These are phyloP conservation scores for Drosophila yakuba DNA, from an alignment of 1,140 invertebrate genomes.

Conservation along the genomic window DNA sequence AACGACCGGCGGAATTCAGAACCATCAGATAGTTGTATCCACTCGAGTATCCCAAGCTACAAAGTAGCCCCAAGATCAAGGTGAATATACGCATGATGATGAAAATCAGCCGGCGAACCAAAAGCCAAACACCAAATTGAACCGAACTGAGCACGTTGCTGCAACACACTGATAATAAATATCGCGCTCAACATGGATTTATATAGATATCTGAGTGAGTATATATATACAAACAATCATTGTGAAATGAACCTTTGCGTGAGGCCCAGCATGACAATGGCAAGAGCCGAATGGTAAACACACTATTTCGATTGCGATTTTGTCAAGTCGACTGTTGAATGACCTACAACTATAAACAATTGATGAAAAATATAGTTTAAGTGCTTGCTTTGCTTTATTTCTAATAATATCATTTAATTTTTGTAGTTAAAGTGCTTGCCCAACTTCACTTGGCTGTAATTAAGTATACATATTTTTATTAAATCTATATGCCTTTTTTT, in stretches of 20 bases:
- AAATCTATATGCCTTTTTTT: too few species aligned
- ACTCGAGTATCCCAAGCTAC: slow-evolving; percentile 5
- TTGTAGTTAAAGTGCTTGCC: too few species aligned
- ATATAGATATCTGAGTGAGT: slow-evolving; percentile 7
- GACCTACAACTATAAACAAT: not conserved
- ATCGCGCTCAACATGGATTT: not conserved
- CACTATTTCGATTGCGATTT: not conserved
- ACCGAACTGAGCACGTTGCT: slow-evolving; percentile 6
- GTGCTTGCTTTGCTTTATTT: too few species aligned
- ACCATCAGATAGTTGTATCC: slow-evolving; percentile 81
- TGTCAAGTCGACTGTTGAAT: not conserved
- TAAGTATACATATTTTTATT: too few species aligned
- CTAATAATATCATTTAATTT: too few species aligned
- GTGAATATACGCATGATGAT: slow-evolving; percentile 15
- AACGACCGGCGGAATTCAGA: slow-evolving; percentile 85
- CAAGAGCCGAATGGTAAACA: slow-evolving; percentile 20
- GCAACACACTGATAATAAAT: slow-evolving; percentile 18
- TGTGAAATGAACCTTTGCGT: slow-evolving; percentile 30
- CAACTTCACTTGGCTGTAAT: too few species aligned
- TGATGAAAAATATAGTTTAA: too few species aligned
- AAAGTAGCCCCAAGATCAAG: slow-evolving; percentile 23
- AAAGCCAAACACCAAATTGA: not conserved
- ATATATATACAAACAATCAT: slow-evolving; percentile 4
- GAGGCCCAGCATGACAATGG: slow-evolving; percentile 14
- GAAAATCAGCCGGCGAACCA: not conserved